Evolutionary conservation across 53 echinoderm and acorn worm genomes (phyloP).

Genomic region (Patiria pectinifera): DNA sequence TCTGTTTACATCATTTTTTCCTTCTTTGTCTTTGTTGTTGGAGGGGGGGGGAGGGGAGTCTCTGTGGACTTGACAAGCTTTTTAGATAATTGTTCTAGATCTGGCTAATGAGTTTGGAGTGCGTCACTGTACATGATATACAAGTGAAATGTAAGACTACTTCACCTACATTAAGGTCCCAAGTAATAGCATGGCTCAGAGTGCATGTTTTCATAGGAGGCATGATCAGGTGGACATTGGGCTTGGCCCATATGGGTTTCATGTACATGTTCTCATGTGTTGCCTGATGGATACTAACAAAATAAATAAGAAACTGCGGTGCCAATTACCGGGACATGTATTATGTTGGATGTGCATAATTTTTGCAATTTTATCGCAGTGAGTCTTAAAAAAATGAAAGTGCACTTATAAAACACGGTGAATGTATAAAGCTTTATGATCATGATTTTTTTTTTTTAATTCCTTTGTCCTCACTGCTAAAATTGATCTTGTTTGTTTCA

Average conservation of each 20-base stretch:
- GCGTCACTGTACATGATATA: not conserved
- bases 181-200: no score
- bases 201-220: no score
- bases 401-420: no score
- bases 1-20: not conserved
- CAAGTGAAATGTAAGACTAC: not conserved
- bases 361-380: no score
- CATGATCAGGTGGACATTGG: no score
- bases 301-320: no score
- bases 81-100: slow-evolving; percentile 15
- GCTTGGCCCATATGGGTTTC: no score
- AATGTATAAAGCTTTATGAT: no score
- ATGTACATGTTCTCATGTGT: not conserved
- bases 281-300: no score
- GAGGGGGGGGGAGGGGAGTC: not conserved
- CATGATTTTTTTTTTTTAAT: not conserved
- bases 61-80: not conserved
- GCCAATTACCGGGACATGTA: not conserved
- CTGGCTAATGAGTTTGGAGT: slow-evolving; percentile 11
- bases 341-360: not conserved
- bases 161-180: not conserved
- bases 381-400: no score
- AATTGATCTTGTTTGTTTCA: no score
- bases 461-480: not conserved
- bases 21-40: not conserved